Conservation (phyloP, 2,797 vertebrate species). For the Syndactyla subalaris region DNA sequence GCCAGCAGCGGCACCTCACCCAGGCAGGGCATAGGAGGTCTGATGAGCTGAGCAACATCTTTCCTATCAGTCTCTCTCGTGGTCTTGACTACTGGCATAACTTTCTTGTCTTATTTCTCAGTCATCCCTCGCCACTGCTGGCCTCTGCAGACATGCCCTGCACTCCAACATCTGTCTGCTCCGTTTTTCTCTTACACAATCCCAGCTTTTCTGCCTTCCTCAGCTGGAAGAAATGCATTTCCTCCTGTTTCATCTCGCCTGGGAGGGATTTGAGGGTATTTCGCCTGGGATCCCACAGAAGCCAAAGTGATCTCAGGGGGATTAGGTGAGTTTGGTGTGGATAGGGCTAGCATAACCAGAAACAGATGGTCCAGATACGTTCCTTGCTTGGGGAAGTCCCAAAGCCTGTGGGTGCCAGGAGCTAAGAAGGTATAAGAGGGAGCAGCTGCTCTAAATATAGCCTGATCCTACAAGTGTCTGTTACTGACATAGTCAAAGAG, state of each 20-base stretch:
- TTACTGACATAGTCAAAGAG: neutral
- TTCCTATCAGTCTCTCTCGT: neutral
- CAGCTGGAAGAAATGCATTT: neutral
- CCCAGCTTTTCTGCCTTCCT: slow-evolving; percentile 2
- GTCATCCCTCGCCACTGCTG: neutral
- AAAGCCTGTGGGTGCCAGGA: neutral
- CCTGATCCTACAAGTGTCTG: neutral
- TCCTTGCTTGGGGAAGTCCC: neutral
- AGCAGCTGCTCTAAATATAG: slow-evolving; percentile 33
- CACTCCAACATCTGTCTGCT: fast-evolving
- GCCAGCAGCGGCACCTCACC: neutral
- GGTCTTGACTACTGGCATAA: neutral
- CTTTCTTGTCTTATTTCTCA: neutral
- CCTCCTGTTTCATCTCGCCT: neutral
- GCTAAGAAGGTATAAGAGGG: neutral
- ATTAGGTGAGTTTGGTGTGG: fast-evolving
- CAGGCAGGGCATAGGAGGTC: neutral
- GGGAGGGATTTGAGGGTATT: neutral
- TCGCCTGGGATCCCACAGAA: neutral
- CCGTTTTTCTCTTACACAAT: neutral
- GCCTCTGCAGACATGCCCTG: neutral
- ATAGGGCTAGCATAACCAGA: neutral
- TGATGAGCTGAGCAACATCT: neutral
- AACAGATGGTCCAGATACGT: neutral
- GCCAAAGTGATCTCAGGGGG: neutral